Evolutionary conservation across 1,140 invertebrate species (phyloP).

Genomic region (Dryas iulia): DNA sequence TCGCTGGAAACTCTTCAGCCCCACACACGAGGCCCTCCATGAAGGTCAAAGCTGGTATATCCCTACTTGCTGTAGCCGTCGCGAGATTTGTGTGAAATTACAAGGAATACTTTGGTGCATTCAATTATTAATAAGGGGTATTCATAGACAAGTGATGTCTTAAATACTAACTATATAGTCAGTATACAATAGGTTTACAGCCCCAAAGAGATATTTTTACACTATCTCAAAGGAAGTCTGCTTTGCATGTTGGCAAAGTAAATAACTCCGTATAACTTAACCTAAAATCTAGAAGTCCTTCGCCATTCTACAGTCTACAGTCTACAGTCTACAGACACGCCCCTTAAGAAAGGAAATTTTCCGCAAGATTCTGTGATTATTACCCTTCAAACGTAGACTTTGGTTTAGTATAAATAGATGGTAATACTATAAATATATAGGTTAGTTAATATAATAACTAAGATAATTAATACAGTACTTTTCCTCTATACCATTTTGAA

Average conservation of each 20-base stretch:
- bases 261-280: constrained; percentile 5
- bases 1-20: constrained; percentile 81
- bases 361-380: constrained; percentile 20
- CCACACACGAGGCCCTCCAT: constrained; percentile 47
- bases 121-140: constrained; percentile 9
- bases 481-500: not conserved
- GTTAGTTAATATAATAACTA: not conserved
- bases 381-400: constrained; percentile 7
- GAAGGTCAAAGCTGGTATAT: constrained; percentile 54
- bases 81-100: constrained; percentile 57
- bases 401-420: not conserved
- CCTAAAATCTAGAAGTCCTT: constrained; percentile 4
- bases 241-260: not conserved
- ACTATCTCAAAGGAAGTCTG: not conserved
- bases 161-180: not conserved
- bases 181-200: not conserved
- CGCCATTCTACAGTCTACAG: not conserved
- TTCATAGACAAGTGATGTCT: not conserved
- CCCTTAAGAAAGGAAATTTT: not conserved
- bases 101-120: not conserved
- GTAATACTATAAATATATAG: not conserved
- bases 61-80: constrained; percentile 57
- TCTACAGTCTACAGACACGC: not conserved
- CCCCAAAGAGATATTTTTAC: not conserved
- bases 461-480: not conserved